These are phyloP conservation scores for Watsonalla cultraria DNA, from an alignment of 2,888 invertebrate genomes.

Conservation along the genomic window DNA sequence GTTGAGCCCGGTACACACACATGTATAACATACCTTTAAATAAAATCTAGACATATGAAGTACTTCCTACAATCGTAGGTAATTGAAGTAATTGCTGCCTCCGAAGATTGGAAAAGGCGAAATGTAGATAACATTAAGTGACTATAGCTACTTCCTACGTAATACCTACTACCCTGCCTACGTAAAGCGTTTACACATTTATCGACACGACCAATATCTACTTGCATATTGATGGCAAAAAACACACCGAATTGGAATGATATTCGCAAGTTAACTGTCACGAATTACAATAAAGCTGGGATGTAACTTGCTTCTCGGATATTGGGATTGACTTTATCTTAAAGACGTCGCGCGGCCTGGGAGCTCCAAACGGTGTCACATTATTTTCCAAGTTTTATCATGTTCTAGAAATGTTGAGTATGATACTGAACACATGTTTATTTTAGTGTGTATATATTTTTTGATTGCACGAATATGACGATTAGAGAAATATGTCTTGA, in stretches of 20 bases:
- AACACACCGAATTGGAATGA: background rate
- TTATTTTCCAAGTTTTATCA: too few relatives aligned
- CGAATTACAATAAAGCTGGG: background rate
- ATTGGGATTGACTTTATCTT: conserved; percentile 12
- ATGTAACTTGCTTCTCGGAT: conserved; percentile 12
- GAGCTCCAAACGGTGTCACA: too few relatives aligned
- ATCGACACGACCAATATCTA: background rate
- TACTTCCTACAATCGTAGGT: background rate
- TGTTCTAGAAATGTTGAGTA: too few relatives aligned
- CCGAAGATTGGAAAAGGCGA: background rate
- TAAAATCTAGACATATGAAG: background rate
- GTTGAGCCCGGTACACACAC: too few relatives aligned
- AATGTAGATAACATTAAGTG: background rate
- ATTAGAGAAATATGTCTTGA: too few relatives aligned
- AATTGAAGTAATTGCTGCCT: background rate
- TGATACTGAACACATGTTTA: too few relatives aligned
- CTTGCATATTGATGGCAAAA: background rate
- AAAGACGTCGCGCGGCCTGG: background rate
- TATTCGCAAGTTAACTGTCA: background rate
- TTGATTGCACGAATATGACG: too few relatives aligned
- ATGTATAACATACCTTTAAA: too few relatives aligned
- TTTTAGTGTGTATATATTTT: too few relatives aligned
- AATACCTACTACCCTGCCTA: background rate
- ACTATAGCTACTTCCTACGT: too few relatives aligned
- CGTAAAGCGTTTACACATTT: background rate